Evolutionary conservation across 2,797 vertebrate genomes (phyloP), one percentile per base, ranked within the genome.

Genomic region (Parauchenoglanis ngamensis): DNA sequence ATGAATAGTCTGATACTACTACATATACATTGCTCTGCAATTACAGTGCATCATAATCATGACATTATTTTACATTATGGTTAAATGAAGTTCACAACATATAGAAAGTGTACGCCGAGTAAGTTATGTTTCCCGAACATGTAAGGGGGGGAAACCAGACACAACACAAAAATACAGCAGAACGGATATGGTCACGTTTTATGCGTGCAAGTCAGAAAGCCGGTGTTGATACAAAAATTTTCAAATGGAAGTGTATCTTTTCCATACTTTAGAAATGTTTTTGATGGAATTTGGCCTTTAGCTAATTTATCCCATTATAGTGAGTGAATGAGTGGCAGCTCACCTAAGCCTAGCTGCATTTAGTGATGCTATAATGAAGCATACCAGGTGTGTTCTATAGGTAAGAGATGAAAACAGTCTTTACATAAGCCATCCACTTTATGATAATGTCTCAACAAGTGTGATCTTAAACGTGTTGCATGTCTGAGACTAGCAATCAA

Each of bases 401-500:
- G 28, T 21, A 57, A 57, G 54, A 49, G 46, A n/a, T 2, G 21
- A 52, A 76, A 49, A 73, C 11, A 25, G 23, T 25, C 72, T 78
- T 78, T 35, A 31, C 17, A 78, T 56, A 77, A 52, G 13, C 73
- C 52, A n/a, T 21, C 28, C 49, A 21, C 54, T 79, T 54, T 35
- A 57, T 40, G 10, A 13, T 52, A 15, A 59, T 80, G 78, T n/a
- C 31, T 79, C 21, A 61, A 7, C 23, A 40, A 25, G 56, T 40
- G 56, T 44, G 56, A 13, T 61, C 56, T 61, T 80, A 44, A 80
- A 77, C 49, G 13, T 54, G 75, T 54, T n/a, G 25, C 8, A 25
- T 31, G 25, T 54, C 75, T 54, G 49, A 77, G 28, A 56, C 31
- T 79, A 79, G 77, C 31, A 79, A 59, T 79, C 77, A 79, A 13